phyloP scores from a whole-genome alignment of 1,140 invertebrate genomes.

The Lepidurus couesii region DNA sequence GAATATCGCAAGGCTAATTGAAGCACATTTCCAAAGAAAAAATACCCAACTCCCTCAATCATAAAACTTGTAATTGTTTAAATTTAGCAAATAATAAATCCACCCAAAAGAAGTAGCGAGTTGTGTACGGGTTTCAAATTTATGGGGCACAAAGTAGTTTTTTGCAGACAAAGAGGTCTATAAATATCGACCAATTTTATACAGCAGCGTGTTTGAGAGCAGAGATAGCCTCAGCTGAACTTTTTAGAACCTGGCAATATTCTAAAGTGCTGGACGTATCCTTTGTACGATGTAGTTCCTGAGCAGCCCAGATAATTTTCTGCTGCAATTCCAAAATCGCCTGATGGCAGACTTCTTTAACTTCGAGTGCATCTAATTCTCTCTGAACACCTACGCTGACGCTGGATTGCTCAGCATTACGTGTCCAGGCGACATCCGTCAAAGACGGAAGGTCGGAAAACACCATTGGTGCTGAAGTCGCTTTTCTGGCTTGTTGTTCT shows the following conservation, averaged over 20 bases:
- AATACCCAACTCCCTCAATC: background rate
- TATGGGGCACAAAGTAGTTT: background rate
- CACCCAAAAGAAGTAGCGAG: background rate
- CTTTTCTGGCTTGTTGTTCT: background rate
- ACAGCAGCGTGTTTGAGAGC: background rate
- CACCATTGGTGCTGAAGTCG: background rate
- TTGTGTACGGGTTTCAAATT: too few species aligned
- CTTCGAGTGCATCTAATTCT: background rate
- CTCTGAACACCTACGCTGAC: background rate
- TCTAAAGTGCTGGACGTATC: background rate
- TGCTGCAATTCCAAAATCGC: conserved; percentile 9
- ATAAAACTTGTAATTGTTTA: background rate
- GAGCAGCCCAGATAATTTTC: background rate
- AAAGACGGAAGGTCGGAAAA: background rate
- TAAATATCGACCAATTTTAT: background rate
- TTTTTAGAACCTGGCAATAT: background rate
- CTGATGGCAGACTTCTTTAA: background rate
- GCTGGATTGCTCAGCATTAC: background rate
- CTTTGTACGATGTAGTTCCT: background rate
- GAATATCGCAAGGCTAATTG: conserved; percentile 54
- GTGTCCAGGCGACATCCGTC: background rate
- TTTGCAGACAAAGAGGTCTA: background rate
- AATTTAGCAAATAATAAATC: background rate
- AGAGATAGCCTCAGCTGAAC: conserved; percentile 8
- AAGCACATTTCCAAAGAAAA: conserved; percentile 32